Evolutionary conservation across 2,888 invertebrate species (phyloP), one percentile per base, ranked within the genome.

Genomic region (Leptinotarsa haldemani): DNA sequence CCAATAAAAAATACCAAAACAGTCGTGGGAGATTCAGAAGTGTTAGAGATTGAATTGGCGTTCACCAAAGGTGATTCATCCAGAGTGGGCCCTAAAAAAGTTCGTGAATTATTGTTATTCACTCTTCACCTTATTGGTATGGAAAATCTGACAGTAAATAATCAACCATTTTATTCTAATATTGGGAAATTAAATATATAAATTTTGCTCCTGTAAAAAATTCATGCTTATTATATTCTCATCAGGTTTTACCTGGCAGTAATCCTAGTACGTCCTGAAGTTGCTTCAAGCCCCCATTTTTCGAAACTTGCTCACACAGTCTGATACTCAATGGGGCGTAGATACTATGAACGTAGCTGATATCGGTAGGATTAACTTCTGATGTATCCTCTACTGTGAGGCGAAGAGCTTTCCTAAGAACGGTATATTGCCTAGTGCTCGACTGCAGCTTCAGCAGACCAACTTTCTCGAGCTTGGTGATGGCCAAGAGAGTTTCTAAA

Each of bases 1-100:
- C 99, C 99, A 18, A 99, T 93, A 85, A 98, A 98, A 87, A 98
- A 97, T 0, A 99, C 96, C 1, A 99, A 89, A 12, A 97, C 93
- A 3, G 97, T 93, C 79, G 90, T 90, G 0, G 93, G 91, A 53
- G 90, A 90, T 80, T 94, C 92, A 1, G 82, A 76, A 72, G 82
- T 83, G 61, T 88, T 83, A 22, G 0, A 88, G 83, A 79, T 69
- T 52, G 70, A 0, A 87, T 88, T 2, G 85, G 83, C 61, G 84
- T 84, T 70, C 15, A 83, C 76, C 22, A 80, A 66, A 13, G 92
- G 92, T 0, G 91, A 90, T 81, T 93, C 93, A 82, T 93, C 93
- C 48, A 93, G 87, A 1, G 92, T 91, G 0, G 93, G 94, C 0
- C 96, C 85, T 85, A 69, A 63, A 82, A 63, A 58, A 46, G 67